Percentiles rank a stretch among this genome's conserved stretches.
Evolutionary conservation across 1,140 invertebrate genomes (phyloP).

Genomic region (Meloidogyne hapla): DNA sequence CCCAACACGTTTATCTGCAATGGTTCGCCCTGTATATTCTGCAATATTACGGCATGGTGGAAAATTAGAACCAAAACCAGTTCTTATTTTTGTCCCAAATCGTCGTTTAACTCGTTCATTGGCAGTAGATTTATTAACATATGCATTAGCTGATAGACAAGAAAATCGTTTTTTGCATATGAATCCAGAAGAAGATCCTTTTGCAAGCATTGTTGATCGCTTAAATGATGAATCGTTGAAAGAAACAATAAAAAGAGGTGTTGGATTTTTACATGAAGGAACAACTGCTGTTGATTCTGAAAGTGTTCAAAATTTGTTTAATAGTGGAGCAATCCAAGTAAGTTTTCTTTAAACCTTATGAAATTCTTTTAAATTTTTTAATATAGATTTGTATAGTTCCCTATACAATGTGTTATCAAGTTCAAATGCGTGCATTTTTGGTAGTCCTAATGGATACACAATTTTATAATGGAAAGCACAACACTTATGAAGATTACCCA

Average conservation of each 20-base stretch:
- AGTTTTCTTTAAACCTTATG: slow-evolving; percentile 9
- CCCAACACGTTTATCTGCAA: slow-evolving; percentile 86
- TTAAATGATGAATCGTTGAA: slow-evolving; percentile 72
- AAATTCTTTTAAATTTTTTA: slow-evolving; percentile 29
- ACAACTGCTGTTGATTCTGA: slow-evolving; percentile 78
- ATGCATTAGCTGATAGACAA: slow-evolving; percentile 81
- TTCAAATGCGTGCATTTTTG: slow-evolving; percentile 83
- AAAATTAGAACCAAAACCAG: slow-evolving; percentile 76
- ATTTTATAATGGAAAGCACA: slow-evolving; percentile 87
- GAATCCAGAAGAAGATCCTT: slow-evolving; percentile 74
- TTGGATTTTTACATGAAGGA: slow-evolving; percentile 95
- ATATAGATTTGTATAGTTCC: slow-evolving; percentile 80
- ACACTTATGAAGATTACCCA: slow-evolving; percentile 91
- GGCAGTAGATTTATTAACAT: slow-evolving; percentile 90
- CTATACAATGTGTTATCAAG: slow-evolving; percentile 84
- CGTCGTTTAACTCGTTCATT: slow-evolving; percentile 86
- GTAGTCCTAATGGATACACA: slow-evolving; percentile 97
- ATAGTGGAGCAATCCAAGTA: slow-evolving; percentile 83
- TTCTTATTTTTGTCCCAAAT: slow-evolving; percentile 92
- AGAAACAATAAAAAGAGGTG: slow-evolving; percentile 84
- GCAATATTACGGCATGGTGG: slow-evolving; percentile 80
- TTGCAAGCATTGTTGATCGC: slow-evolving; percentile 56
- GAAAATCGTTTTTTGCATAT: slow-evolving; percentile 81
- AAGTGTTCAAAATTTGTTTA: slow-evolving; percentile 87
- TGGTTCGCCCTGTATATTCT: slow-evolving; percentile 96